phyloP scores from a whole-genome alignment of 2,797 vertebrate species.

The Squalus acanthias region DNA sequence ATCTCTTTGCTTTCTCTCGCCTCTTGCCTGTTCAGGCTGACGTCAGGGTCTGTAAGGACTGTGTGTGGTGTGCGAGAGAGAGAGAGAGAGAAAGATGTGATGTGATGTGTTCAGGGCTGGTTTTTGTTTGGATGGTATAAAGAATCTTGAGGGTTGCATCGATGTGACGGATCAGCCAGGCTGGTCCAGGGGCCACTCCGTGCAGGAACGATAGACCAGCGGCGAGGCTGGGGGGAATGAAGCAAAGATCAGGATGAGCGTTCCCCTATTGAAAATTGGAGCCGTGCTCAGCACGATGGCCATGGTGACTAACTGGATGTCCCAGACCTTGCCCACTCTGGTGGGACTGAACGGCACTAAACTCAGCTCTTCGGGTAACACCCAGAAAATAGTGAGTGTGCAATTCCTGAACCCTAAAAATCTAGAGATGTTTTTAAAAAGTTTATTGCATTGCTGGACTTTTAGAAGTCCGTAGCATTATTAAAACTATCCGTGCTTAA shows the following conservation, averaged over 20 bases:
- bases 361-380: constrained; percentile 73
- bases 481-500: background rate
- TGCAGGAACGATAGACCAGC: background rate
- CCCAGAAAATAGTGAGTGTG: constrained; percentile 84
- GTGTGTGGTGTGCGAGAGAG: background rate
- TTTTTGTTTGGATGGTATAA: background rate
- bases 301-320: constrained; percentile 98
- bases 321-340: constrained; percentile 84
- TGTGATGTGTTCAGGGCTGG: background rate
- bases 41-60: background rate
- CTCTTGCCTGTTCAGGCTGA: background rate
- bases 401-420: background rate
- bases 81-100: too few relatives aligned
- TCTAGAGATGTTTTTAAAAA: background rate
- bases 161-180: background rate
- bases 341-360: constrained; percentile 85
- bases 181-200: background rate
- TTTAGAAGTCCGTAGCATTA: background rate
- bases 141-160: background rate
- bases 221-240: constrained; percentile 44
- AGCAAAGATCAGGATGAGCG: constrained; percentile 68
- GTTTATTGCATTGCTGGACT: background rate
- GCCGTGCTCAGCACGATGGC: constrained; percentile 96
- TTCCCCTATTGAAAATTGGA: constrained; percentile 89
- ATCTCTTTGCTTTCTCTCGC: background rate